phyloP scores from a whole-genome alignment of 2,113 vertebrate genomes.

The Pelusios castaneus region DNA sequence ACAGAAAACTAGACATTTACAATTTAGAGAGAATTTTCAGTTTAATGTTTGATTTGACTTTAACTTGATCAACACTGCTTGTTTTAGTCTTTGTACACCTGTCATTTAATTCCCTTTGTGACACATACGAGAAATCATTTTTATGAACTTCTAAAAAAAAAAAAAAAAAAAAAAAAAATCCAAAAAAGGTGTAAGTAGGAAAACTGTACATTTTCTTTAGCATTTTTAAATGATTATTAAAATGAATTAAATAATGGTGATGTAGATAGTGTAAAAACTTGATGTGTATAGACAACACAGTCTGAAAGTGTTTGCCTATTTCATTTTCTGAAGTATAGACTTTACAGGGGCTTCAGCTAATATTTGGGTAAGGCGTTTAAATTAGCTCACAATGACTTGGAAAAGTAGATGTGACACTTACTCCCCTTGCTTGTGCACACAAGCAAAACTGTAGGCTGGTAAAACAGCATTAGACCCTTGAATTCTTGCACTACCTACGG shows the following conservation, averaged over 20 bases:
- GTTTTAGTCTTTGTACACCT: not conserved
- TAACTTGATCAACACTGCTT: not conserved
- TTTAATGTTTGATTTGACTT: not conserved
- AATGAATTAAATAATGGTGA: not conserved
- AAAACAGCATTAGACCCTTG: not conserved
- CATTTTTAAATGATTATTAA: slow-evolving; percentile 40
- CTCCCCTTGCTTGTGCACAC: rapidly evolving
- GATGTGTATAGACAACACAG: not conserved
- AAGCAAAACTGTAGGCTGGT: rapidly evolving
- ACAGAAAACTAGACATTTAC: slow-evolving; percentile 31
- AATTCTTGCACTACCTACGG: not conserved
- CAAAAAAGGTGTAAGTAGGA: slow-evolving; percentile 44
- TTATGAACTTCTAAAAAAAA: slow-evolving; percentile 29
- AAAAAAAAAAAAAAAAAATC: not conserved
- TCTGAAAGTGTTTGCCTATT: not conserved
- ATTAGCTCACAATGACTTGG: not conserved
- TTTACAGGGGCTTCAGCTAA: not conserved
- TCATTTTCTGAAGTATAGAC: not conserved
- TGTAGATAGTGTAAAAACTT: slow-evolving; percentile 45
- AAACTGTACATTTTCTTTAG: slow-evolving; percentile 31
- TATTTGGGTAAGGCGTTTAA: not conserved
- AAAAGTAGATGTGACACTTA: rapidly evolving
- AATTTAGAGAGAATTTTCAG: not conserved
- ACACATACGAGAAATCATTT: not conserved
- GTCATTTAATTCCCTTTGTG: not conserved